Evolutionary conservation across 2,113 vertebrate genomes (phyloP), one percentile per base, ranked within the genome.

Genomic region (Cyprinodon brontotheroides): DNA sequence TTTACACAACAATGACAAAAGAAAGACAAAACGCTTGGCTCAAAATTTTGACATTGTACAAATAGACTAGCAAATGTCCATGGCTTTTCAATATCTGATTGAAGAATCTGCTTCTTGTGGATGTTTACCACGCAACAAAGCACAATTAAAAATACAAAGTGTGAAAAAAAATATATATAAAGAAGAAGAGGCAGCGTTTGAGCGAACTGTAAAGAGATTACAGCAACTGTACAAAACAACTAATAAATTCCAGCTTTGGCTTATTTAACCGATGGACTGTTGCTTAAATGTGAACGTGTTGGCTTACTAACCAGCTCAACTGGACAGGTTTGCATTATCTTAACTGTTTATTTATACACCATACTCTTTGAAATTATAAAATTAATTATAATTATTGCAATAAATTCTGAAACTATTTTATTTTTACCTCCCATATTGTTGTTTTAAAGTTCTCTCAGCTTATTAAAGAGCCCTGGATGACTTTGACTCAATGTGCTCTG

Each of bases 261-360:
- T 98, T 98, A 94, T 96, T 96, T 96, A 96, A 96, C 97, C 96
- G 96, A 96, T 95, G 96, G 95, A 95, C 95, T 96, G 95, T 96
- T 96, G 93, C 95, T 96, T 94, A 95, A 83, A 95, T 92, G 95
- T 96, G 95, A 96, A 95, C 95, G 94, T 95, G 94, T 95, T 94
- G 94, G 93, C 94, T 93, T 95, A 84, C 89, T 96, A 93, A 96
- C 94, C 94, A 95, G 96, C 95, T 96, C 94, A 94, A 95, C 95
- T 95, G 96, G 96, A 84, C 87, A 95, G 94, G 92, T 92, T 92
- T 48, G 75, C 85, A 81, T 89, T 78, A 81, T 80, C 82, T 82
- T 83, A 88, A 86, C 85, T 89, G 87, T 84, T 86, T 89, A 85
- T 86, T 80, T 79, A 80, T 78, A 86, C 85, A 89, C 61, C 72